These are phyloP conservation scores for Dromaius novaehollandiae DNA, from an alignment of 2,113 vertebrate genomes.

Conservation along the genomic window DNA sequence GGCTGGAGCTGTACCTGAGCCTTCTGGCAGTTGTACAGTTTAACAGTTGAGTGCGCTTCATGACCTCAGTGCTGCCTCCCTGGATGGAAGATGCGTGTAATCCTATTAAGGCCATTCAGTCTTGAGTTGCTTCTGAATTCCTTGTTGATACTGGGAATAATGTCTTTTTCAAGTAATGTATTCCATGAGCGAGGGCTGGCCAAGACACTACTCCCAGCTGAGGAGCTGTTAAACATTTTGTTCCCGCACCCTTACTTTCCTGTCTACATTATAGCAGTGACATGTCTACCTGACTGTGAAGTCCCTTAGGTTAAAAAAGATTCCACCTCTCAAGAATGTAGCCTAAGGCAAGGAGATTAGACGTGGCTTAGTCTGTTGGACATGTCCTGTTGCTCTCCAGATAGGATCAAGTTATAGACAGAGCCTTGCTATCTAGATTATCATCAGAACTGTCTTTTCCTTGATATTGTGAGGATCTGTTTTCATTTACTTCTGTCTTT, in stretches of 20 bases:
- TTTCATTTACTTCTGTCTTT: background rate
- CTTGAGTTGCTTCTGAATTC: background rate
- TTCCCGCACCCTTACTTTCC: background rate
- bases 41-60: background rate
- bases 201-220: background rate
- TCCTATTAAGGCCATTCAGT: background rate
- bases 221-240: background rate
- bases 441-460: background rate
- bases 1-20: background rate
- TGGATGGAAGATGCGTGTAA: background rate
- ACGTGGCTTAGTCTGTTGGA: background rate
- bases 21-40: background rate
- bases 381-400: background rate
- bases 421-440: background rate
- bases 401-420: background rate
- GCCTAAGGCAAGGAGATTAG: background rate
- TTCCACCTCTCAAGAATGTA: background rate
- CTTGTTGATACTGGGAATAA: background rate
- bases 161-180: background rate
- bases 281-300: background rate
- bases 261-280: background rate
- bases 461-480: background rate
- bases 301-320: background rate
- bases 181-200: background rate
- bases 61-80: background rate